These are phyloP conservation scores for Brienomyrus longianalis DNA, from an alignment of 2,113 vertebrate species.

Conservation along the genomic window DNA sequence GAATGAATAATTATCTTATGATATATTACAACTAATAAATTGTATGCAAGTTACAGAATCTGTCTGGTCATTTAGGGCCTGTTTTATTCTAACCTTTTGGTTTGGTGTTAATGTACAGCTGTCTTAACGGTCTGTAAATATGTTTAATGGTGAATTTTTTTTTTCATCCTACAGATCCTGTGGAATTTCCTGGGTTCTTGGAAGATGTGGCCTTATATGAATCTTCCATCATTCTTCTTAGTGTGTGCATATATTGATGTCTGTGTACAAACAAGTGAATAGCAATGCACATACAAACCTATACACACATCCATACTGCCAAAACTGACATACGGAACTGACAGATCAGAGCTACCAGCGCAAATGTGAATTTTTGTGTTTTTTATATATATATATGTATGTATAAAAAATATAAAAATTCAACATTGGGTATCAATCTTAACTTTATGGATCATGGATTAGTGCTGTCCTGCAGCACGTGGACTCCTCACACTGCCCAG, in stretches of 20 bases:
- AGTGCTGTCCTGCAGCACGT: slow-evolving; percentile 52
- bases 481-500: slow-evolving; percentile 63
- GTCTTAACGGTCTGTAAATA: not conserved
- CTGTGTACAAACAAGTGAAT: slow-evolving; percentile 21
- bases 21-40: not conserved
- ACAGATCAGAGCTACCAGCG: slow-evolving; percentile 66
- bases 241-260: slow-evolving; percentile 34
- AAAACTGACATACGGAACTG: slow-evolving; percentile 70
- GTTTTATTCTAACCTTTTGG: not conserved
- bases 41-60: not conserved
- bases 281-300: slow-evolving; percentile 27
- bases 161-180: slow-evolving; percentile 46
- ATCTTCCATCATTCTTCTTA: slow-evolving; percentile 66
- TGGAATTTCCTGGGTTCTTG: slow-evolving; percentile 59
- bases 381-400: slow-evolving; percentile 50
- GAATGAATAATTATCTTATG: not conserved
- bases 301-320: slow-evolving; percentile 65
- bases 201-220: slow-evolving; percentile 73
- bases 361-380: slow-evolving; percentile 65
- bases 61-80: not conserved
- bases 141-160: slow-evolving; percentile 19
- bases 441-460: slow-evolving; percentile 51
- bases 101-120: not conserved
- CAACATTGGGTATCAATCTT: not conserved
- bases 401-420: slow-evolving; percentile 49